Evolutionary conservation across 2,113 vertebrate species (phyloP).

Genomic region (Columba janthina): DNA sequence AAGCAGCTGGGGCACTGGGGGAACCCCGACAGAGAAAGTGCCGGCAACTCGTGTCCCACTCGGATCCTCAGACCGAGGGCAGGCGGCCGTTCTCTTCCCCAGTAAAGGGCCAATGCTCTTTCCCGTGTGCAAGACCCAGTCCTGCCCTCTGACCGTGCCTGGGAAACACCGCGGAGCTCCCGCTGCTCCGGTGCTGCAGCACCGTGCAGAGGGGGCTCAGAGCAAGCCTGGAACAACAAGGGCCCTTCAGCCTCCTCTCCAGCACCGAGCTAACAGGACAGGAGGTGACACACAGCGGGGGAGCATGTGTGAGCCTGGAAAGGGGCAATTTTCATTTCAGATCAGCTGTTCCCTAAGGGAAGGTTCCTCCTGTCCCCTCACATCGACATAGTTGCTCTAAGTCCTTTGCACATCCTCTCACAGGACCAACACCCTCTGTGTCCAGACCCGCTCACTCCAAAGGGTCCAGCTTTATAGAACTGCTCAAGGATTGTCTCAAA

Average conservation of each 20-base stretch:
- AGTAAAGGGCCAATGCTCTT: neutral
- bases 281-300: neutral
- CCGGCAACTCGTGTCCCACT: rapidly evolving
- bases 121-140: neutral
- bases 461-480: no score
- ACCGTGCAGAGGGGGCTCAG: neutral
- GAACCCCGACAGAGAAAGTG: neutral
- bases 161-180: neutral
- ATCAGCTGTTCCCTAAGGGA: neutral
- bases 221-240: neutral
- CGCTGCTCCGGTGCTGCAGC: neutral
- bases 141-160: neutral
- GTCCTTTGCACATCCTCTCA: neutral
- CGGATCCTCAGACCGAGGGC: neutral
- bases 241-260: neutral
- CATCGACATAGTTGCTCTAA: neutral
- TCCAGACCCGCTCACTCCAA: no score
- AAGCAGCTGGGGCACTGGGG: neutral
- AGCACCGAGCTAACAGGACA: neutral
- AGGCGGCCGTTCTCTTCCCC: neutral
- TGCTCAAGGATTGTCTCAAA: neutral
- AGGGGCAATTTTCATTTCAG: neutral
- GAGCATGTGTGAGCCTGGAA: neutral
- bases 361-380: neutral
- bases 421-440: no score